These are phyloP conservation scores for Catharus ustulatus DNA, from an alignment of 2,797 vertebrate species.

Conservation along the genomic window DNA sequence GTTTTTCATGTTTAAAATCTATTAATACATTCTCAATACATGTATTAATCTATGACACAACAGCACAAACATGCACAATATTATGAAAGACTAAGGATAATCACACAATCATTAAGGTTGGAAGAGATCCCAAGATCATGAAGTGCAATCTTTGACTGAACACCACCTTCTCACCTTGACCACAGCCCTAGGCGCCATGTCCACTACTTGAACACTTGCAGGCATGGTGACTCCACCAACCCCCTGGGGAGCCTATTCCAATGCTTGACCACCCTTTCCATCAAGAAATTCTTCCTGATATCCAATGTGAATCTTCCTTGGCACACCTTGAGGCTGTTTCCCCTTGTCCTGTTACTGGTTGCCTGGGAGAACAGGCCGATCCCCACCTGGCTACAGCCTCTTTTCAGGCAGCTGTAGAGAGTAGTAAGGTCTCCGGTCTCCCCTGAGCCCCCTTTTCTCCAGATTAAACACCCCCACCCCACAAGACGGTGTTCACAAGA, in stretches of 20 bases:
- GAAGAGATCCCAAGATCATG: not conserved
- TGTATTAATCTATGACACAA: not conserved
- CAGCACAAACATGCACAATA: not conserved
- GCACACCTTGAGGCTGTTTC: not conserved
- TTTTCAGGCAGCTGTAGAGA: not conserved
- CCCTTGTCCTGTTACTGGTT: not conserved
- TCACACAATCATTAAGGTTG: not conserved
- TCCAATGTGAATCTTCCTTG: not conserved
- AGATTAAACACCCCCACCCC: not conserved
- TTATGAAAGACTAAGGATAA: not conserved
- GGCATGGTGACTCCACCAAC: not conserved
- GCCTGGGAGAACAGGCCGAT: not conserved
- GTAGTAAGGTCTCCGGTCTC: too few relatives aligned
- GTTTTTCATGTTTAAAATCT: not conserved
- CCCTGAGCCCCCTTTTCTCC: not conserved
- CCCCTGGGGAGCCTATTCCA: not conserved
- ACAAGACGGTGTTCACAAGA: not conserved
- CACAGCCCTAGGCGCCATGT: not conserved
- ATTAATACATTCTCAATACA: not conserved
- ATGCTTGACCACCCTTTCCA: not conserved
- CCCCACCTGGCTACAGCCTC: not conserved
- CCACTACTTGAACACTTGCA: not conserved
- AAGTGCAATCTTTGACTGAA: not conserved
- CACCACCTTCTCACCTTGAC: not conserved
- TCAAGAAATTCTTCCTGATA: not conserved